A percentile compares a stretch with the other conserved stretches of the same genome.
phyloP scores from a whole-genome alignment of 2,113 vertebrate species.

The Probosciger aterrimus region DNA sequence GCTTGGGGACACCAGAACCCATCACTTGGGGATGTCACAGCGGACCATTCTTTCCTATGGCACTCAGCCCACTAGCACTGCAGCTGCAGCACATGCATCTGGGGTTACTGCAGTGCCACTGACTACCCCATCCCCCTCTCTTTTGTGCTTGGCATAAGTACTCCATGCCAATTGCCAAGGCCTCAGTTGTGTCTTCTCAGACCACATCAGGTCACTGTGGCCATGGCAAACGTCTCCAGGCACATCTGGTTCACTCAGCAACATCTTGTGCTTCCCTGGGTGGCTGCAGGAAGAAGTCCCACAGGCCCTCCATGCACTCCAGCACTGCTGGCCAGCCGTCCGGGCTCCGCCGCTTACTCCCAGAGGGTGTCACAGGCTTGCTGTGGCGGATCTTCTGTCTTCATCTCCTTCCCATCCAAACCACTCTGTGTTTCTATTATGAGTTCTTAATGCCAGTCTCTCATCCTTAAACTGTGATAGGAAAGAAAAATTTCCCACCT shows the following conservation, averaged over 20 bases:
- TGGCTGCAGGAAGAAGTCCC: background rate
- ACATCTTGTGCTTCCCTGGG: background rate
- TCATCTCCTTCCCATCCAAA: background rate
- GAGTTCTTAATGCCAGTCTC: background rate
- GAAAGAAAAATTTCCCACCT: background rate
- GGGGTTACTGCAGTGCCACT: fast-evolving
- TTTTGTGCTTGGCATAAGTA: background rate
- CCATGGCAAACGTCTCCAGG: fast-evolving
- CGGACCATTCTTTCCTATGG: fast-evolving
- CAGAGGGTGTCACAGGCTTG: fast-evolving
- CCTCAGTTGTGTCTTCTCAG: fast-evolving
- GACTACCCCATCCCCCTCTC: background rate
- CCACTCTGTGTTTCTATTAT: background rate
- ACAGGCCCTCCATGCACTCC: background rate
- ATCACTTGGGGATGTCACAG: fast-evolving
- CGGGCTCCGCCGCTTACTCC: background rate
- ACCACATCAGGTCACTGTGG: fast-evolving
- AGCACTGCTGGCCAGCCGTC: background rate
- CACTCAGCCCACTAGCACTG: fast-evolving
- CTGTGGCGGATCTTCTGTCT: fast-evolving
- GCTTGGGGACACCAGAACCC: background rate
- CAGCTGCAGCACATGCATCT: fast-evolving
- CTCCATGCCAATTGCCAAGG: background rate
- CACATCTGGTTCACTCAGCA: fast-evolving
- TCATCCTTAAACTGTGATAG: background rate